phyloP scores from a whole-genome alignment of 2,888 invertebrate genomes.

The Myathropa florea region DNA sequence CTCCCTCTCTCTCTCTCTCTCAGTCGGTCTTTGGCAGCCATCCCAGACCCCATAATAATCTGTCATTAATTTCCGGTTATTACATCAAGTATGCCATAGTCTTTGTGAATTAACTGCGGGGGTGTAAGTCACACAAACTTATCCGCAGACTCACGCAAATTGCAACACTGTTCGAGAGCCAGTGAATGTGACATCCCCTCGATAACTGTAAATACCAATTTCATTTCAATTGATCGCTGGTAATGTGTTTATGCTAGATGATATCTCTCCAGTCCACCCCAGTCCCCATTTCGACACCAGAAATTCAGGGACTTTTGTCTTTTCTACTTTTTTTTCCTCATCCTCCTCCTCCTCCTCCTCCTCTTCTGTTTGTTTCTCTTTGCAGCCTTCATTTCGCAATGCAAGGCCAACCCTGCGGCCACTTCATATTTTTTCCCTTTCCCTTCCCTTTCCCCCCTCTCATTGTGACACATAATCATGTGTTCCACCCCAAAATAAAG shows the following conservation, averaged over 20 bases:
- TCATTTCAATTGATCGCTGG: slow-evolving; percentile 70
- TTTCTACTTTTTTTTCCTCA: background rate
- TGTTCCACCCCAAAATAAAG: slow-evolving; percentile 40
- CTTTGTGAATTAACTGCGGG: background rate
- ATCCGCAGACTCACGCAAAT: slow-evolving; percentile 61
- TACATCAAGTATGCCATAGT: slow-evolving; percentile 36
- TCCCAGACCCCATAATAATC: slow-evolving; percentile 51
- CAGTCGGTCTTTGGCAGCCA: slow-evolving; percentile 28
- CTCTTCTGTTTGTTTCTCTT: slow-evolving; percentile 10
- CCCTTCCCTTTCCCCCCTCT: background rate
- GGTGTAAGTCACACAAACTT: slow-evolving; percentile 51
- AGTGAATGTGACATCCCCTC: too few species aligned
- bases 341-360: too few species aligned
- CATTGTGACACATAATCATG: slow-evolving; percentile 55
- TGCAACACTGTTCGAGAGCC: too few species aligned
- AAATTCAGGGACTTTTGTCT: background rate
- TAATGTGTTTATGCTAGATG: slow-evolving; percentile 69
- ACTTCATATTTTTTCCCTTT: slow-evolving; percentile 40
- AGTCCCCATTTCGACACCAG: background rate
- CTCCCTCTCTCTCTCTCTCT: background rate
- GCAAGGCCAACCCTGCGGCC: slow-evolving; percentile 52
- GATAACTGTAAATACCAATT: slow-evolving; percentile 66
- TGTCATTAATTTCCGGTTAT: slow-evolving; percentile 66
- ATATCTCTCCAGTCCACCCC: slow-evolving; percentile 43
- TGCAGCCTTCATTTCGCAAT: slow-evolving; percentile 21